A percentile compares a stretch with the other conserved stretches of the same genome.
Conservation (phyloP, 2,888 invertebrate genomes). For the Oligia latruncula region DNA sequence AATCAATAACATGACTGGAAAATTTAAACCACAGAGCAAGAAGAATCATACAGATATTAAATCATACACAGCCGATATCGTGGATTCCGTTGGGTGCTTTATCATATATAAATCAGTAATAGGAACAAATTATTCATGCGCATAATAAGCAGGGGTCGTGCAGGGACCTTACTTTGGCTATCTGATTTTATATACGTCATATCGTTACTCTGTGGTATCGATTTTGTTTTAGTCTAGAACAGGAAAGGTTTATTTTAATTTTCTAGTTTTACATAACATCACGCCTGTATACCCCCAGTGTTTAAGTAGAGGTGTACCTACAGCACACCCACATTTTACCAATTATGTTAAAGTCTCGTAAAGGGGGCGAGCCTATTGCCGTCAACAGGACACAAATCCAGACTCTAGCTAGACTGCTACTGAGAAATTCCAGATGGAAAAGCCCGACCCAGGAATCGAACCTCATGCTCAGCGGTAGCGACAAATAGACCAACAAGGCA, state of each 20-base stretch:
- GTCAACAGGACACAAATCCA: too few species aligned
- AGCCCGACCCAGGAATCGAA: too few species aligned
- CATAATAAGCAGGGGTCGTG: slow-evolving; percentile 88
- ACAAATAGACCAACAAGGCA: neutral
- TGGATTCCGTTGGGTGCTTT: slow-evolving; percentile 81
- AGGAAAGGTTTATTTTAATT: slow-evolving; percentile 6
- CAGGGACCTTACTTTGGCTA: slow-evolving; percentile 80
- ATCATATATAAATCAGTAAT: slow-evolving; percentile 88
- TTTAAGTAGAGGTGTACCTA: neutral
- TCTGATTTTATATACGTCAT: slow-evolving; percentile 73
- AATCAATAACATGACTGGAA: slow-evolving; percentile 27
- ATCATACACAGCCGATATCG: slow-evolving; percentile 78
- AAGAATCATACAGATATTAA: slow-evolving; percentile 67
- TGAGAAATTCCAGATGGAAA: too few species aligned
- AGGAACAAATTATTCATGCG: slow-evolving; percentile 89
- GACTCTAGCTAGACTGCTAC: too few species aligned
- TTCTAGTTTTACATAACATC: slow-evolving; percentile 7
- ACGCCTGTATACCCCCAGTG: too few species aligned
- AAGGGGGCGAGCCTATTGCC: neutral
- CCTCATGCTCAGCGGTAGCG: neutral
- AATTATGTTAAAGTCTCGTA: neutral
- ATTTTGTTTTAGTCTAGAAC: slow-evolving; percentile 51
- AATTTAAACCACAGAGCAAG: slow-evolving; percentile 38
- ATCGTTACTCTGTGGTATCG: slow-evolving; percentile 62
- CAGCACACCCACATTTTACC: neutral